phyloP scores from a whole-genome alignment of 2,113 vertebrate genomes.

The Serilophus lunatus region DNA sequence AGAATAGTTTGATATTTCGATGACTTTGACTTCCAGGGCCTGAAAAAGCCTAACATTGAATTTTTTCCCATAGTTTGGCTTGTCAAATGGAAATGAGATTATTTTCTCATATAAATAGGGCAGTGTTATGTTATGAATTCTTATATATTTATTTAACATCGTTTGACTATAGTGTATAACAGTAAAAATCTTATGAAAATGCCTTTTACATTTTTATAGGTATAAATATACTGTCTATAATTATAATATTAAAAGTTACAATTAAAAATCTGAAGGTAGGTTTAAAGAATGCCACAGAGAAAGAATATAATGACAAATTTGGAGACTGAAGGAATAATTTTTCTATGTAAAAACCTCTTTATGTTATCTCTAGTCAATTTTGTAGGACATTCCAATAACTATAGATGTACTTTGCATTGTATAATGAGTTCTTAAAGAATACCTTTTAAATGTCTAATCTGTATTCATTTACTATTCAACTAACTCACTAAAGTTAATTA shows the following conservation, averaged over 20 bases:
- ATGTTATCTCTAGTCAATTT: background rate
- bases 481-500: slow-evolving; percentile 24
- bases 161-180: background rate
- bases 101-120: background rate
- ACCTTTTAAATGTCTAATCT: slow-evolving; percentile 4
- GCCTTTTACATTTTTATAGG: background rate
- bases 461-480: background rate
- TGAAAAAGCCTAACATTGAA: background rate
- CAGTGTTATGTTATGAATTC: background rate
- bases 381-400: background rate
- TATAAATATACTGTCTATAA: background rate
- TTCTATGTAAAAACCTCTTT: background rate
- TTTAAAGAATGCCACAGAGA: background rate
- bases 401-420: background rate
- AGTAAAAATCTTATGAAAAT: background rate
- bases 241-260: background rate
- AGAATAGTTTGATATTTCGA: background rate
- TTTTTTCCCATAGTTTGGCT: background rate
- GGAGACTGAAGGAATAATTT: background rate
- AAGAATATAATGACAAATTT: background rate
- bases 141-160: background rate
- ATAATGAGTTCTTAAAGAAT: background rate
- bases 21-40: background rate
- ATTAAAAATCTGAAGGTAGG: background rate
- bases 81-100: background rate